These are phyloP conservation scores for Vollenhovia emeryi DNA, from an alignment of 1,140 invertebrate genomes.

Conservation along the genomic window DNA sequence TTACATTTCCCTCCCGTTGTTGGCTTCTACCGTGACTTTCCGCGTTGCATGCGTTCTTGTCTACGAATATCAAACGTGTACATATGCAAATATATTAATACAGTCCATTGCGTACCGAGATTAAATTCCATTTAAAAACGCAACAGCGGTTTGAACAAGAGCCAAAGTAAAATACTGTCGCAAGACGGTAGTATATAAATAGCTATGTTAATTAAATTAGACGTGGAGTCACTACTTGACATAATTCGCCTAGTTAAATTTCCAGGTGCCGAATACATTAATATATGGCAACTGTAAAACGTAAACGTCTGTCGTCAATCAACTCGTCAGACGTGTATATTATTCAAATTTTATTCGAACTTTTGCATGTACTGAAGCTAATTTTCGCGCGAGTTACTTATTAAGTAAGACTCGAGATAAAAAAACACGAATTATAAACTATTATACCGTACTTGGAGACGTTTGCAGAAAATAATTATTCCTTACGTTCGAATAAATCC, in stretches of 20 bases:
- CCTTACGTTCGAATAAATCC: neutral
- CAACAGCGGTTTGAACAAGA: conserved; percentile 1
- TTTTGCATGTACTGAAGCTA: too few species aligned
- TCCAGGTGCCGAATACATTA: neutral
- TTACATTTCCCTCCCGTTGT: neutral
- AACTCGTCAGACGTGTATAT: too few species aligned
- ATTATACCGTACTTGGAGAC: neutral
- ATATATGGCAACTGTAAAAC: neutral
- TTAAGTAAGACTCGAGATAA: too few species aligned
- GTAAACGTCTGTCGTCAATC: too few species aligned
- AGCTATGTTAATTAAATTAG: neutral
- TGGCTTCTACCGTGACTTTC: neutral
- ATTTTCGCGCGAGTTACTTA: too few species aligned
- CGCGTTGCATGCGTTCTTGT: conserved; percentile 5
- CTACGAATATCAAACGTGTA: neutral
- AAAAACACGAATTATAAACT: neutral
- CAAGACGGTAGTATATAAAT: too few species aligned
- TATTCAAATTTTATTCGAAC: too few species aligned
- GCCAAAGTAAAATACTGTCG: conserved; percentile 7
- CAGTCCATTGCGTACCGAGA: conserved; percentile 22
- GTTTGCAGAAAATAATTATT: neutral
- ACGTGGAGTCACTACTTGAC: neutral
- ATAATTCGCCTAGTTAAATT: neutral
- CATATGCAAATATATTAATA: conserved; percentile 28
- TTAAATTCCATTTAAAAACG: conserved; percentile 39